phyloP scores from a whole-genome alignment of 2,113 vertebrate species.

The Oostethus manadensis region DNA sequence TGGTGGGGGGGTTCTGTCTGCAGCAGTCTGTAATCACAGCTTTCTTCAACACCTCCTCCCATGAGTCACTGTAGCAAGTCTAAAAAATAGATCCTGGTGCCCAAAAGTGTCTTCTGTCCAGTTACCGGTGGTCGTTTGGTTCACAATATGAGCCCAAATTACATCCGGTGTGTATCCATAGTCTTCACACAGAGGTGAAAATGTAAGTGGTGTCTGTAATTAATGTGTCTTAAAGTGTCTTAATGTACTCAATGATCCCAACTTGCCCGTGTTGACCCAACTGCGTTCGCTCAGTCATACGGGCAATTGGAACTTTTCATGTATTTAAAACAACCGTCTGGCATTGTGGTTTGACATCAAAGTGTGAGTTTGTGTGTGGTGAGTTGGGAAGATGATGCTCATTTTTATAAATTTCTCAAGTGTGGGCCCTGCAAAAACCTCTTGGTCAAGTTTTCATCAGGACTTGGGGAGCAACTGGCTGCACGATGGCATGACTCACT shows the following conservation, averaged over 20 bases:
- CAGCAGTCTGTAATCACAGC: neutral
- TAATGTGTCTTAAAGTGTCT: no score
- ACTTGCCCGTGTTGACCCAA: neutral
- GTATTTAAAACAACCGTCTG: conserved; percentile 29
- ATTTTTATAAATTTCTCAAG: conserved; percentile 7
- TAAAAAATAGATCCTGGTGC: neutral
- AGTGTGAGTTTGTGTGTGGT: conserved; percentile 3
- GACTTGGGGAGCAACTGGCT: conserved; percentile 1
- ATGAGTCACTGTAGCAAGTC: neutral
- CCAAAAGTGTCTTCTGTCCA: conserved; percentile 36
- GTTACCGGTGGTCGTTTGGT: conserved; percentile 49
- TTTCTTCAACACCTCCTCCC: conserved; percentile 1
- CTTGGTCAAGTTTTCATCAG: no score
- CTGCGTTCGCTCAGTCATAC: neutral
- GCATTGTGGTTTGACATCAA: conserved; percentile 28
- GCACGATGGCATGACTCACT: neutral
- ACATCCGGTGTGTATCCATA: neutral
- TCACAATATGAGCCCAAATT: neutral
- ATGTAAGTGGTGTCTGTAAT: neutral
- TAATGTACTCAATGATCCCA: no score
- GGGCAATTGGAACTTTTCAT: no score
- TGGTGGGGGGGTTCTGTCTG: neutral
- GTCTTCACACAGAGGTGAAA: neutral
- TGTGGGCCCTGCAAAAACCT: no score
- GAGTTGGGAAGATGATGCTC: conserved; percentile 13